A percentile compares a stretch with the other conserved stretches of the same genome.
These are phyloP conservation scores for Diarsia dahlii DNA, from an alignment of 2,888 invertebrate species.

Conservation along the genomic window DNA sequence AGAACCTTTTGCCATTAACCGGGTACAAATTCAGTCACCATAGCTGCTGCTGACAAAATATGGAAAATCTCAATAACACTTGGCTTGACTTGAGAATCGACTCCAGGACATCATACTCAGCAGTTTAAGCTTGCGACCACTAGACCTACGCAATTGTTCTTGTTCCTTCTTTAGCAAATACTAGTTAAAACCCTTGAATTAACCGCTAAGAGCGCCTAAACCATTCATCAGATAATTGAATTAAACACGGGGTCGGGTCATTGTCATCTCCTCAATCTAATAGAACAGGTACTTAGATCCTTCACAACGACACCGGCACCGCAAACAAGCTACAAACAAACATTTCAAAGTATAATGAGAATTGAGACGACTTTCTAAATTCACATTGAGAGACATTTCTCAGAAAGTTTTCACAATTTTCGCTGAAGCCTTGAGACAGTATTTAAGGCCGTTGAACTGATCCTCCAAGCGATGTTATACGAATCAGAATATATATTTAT, in stretches of 20 bases:
- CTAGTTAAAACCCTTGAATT: background rate
- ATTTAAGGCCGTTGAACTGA: conserved; percentile 28
- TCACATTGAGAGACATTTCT: conserved; percentile 24
- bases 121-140: background rate
- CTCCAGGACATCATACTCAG: background rate
- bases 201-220: background rate
- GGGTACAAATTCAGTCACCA: background rate
- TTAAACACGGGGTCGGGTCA: background rate
- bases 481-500: conserved; percentile 18
- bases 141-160: background rate
- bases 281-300: background rate
- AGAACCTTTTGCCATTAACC: background rate
- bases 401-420: conserved; percentile 36
- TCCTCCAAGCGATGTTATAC: conserved; percentile 21
- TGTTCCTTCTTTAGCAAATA: background rate
- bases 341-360: conserved; percentile 20
- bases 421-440: conserved; percentile 19
- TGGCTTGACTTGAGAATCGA: background rate
- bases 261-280: background rate
- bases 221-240: conserved; percentile 2
- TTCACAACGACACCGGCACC: conserved; percentile 3
- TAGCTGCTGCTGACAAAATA: background rate
- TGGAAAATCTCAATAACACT: background rate
- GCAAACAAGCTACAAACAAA: conserved; percentile 16
- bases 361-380: conserved; percentile 21